Conservation (phyloP, 2,888 invertebrate genomes). For the Rhodophaea formosa region DNA sequence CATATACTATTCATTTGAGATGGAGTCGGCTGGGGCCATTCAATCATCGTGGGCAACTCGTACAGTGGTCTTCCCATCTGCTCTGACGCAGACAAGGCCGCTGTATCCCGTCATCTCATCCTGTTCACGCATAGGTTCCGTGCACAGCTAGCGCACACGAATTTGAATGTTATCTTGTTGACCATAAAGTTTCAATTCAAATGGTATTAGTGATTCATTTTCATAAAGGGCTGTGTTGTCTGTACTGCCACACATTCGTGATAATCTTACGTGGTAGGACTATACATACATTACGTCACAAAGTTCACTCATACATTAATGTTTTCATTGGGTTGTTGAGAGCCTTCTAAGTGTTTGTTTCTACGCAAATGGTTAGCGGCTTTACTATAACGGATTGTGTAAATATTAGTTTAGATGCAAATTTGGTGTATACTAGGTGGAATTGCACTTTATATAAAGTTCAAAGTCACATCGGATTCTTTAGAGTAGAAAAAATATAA, state of each 20-base stretch:
- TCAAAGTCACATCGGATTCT: not conserved
- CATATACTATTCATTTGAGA: slow-evolving; percentile 23
- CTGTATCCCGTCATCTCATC: slow-evolving; percentile 45
- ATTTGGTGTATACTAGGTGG: slow-evolving; percentile 4
- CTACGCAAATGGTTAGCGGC: slow-evolving; percentile 19
- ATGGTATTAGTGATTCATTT: slow-evolving; percentile 7
- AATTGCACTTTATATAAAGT: not conserved
- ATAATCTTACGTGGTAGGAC: slow-evolving; percentile 18
- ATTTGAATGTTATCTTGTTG: slow-evolving; percentile 19
- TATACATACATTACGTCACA: slow-evolving; percentile 17
- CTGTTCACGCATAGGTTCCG: slow-evolving; percentile 47
- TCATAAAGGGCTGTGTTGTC: slow-evolving; percentile 18
- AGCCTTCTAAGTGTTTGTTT: slow-evolving; percentile 29
- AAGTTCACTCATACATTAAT: slow-evolving; percentile 20
- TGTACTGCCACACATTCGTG: slow-evolving; percentile 23
- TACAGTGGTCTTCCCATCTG: slow-evolving; percentile 37
- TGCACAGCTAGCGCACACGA: slow-evolving; percentile 52
- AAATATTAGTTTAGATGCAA: slow-evolving; percentile 8
- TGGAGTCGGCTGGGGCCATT: slow-evolving; percentile 44
- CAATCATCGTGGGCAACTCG: slow-evolving; percentile 31
- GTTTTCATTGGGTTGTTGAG: slow-evolving; percentile 24
- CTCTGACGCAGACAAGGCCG: slow-evolving; percentile 31
- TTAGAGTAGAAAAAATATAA: no score
- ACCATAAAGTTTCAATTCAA: slow-evolving; percentile 6
- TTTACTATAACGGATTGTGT: slow-evolving; percentile 17